Percentiles rank a stretch among this genome's conserved stretches.
Conservation (phyloP, 2,888 invertebrate species). For the Aricia artaxerxes region DNA sequence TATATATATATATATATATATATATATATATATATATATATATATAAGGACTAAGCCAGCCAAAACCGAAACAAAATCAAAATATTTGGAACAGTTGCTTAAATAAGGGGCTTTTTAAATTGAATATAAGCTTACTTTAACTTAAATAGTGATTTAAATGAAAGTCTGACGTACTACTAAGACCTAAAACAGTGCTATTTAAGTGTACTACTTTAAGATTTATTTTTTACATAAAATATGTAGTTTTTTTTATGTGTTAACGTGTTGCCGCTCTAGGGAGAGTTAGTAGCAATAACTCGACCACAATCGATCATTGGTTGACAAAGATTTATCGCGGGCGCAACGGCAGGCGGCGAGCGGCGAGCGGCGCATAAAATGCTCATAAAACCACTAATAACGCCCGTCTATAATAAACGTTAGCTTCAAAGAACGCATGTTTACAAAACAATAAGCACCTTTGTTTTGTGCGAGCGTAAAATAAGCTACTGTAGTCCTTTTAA, state of each 20-base stretch:
- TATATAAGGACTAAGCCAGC: no score
- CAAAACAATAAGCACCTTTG: background rate
- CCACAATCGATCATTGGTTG: slow-evolving; percentile 2
- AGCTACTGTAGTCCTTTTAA: background rate
- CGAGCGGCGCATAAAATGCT: background rate
- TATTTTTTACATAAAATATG: no score
- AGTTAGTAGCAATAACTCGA: background rate
- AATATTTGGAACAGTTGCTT: no score
- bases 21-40: no score
- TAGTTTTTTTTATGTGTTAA: background rate
- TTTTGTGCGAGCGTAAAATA: background rate
- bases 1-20: no score
- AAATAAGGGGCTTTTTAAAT: no score
- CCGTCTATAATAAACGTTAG: background rate
- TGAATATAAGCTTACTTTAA: no score
- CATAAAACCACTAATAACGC: background rate
- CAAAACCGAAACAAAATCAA: no score
- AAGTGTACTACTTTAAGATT: no score
- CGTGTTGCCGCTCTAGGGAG: background rate
- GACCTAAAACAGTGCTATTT: no score
- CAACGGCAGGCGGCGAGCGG: background rate
- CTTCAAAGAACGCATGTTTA: background rate
- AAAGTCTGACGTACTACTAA: no score
- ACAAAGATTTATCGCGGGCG: slow-evolving; percentile 5
- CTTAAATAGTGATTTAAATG: no score